Percentiles rank a stretch among this genome's conserved stretches.
Evolutionary conservation across 2,888 invertebrate species (phyloP).

Genomic region (Drosophila pegasa): DNA sequence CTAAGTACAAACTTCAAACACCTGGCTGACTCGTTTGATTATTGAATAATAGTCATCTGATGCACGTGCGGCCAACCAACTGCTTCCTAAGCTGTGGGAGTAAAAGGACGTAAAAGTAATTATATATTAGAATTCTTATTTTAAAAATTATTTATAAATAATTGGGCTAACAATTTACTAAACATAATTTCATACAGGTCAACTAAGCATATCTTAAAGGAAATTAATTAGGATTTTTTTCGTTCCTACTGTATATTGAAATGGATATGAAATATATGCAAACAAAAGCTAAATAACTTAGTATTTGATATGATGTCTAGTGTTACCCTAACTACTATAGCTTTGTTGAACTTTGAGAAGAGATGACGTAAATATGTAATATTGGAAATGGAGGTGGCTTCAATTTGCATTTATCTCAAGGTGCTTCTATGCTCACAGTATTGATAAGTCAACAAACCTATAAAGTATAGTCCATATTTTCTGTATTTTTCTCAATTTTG

Average conservation of each 20-base stretch:
- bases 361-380: too few relatives aligned
- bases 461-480: constrained; percentile 91
- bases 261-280: too few relatives aligned
- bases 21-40: constrained; percentile 23
- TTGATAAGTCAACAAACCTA: constrained; percentile 20
- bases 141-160: background rate
- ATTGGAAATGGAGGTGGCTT: background rate
- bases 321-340: too few relatives aligned
- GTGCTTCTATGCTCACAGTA: background rate
- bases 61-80: constrained; percentile 88
- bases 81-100: constrained; percentile 88
- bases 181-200: background rate
- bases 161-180: too few relatives aligned
- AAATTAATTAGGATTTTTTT: too few relatives aligned
- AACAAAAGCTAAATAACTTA: too few relatives aligned
- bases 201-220: too few relatives aligned
- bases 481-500: constrained; percentile 70
- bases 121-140: background rate
- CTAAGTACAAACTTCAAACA: constrained; percentile 34
- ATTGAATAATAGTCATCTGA: constrained; percentile 33
- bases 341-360: too few relatives aligned
- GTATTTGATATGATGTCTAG: too few relatives aligned
- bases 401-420: background rate
- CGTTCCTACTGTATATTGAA: too few relatives aligned
- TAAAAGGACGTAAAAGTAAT: too few relatives aligned